Evolutionary conservation across 2,113 vertebrate genomes (phyloP).

Genomic region (Sceloporus tristichus): DNA sequence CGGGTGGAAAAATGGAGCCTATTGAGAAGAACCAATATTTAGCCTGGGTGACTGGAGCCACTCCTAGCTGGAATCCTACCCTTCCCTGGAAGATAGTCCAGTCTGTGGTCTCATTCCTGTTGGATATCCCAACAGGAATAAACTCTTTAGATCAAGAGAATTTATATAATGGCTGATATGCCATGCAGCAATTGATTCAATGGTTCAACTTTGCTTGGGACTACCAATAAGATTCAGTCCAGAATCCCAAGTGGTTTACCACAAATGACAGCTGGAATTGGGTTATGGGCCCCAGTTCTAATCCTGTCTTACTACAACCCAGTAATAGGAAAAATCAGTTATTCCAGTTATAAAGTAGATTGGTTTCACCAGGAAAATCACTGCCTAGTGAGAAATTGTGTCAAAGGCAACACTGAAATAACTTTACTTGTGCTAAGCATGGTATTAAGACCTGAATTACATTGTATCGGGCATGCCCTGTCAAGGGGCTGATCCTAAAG

Average conservation of each 20-base stretch:
- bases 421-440: not conserved
- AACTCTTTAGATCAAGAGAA: too few species aligned
- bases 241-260: not conserved
- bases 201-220: too few species aligned
- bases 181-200: too few species aligned
- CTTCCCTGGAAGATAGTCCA: not conserved
- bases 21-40: not conserved
- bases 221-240: too few species aligned
- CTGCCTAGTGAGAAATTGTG: too few species aligned
- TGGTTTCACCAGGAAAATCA: not conserved
- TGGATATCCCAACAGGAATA: too few species aligned
- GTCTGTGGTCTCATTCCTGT: too few species aligned
- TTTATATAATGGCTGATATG: too few species aligned
- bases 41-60: not conserved
- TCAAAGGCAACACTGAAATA: not conserved
- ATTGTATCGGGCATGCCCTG: not conserved
- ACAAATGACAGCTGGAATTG: not conserved
- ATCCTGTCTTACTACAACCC: not conserved
- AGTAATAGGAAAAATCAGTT: not conserved
- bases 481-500: not conserved
- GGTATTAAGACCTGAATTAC: not conserved
- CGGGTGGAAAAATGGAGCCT: not conserved
- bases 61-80: not conserved
- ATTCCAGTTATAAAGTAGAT: not conserved
- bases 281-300: not conserved